Evolutionary conservation across 2,888 invertebrate genomes (phyloP), one percentile per base, ranked within the genome.

Genomic region (Enchytraeus crypticus): DNA sequence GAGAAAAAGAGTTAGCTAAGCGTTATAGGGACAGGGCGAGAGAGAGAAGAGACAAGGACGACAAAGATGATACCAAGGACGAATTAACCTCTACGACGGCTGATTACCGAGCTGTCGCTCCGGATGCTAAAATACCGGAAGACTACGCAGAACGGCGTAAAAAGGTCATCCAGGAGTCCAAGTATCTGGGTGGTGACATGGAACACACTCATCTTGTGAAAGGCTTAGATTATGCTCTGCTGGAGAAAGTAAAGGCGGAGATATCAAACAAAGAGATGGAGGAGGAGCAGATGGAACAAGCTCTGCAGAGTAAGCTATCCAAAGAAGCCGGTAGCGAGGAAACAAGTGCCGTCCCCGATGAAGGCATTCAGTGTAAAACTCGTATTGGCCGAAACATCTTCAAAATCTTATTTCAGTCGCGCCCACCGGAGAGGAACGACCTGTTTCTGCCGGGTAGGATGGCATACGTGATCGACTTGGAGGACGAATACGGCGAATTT

Each of bases 121-220:
- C 96, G 0, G 96, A 96, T 82, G 81, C 91, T 18, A 93, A 95
- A 76, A 63, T 74, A 33, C 75, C 74, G 38, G 75, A 76, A 65
- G 75, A 74, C 60, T 73, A 74, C 61, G 95, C 96, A 5, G 96
- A 97, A 80, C 84, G 95, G 47, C 83, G 97, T 57, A 85, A 93
- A 56, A 92, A 96, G 75, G 87, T 95, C 83, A 98, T 98, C 76
- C 83, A 89, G 83, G 97, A 98, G 81, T 98, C 98, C 0, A 99
- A 99, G 81, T 99, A 93, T 81, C 90, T 99, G 82, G 98, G 98
- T 77, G 98, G 98, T 84, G 98, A 98, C 80, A 96, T 98, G 90
- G 96, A 98, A 74, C 98, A 99, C 73, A 99, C 98, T 77, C 98
- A 99, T 82, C 92, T 99, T 84, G 98, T 99, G 71, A 99, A 98